Base-by-base conservation (phyloP, 2,113 vertebrate species). In the Hippocampus comes region DNA sequence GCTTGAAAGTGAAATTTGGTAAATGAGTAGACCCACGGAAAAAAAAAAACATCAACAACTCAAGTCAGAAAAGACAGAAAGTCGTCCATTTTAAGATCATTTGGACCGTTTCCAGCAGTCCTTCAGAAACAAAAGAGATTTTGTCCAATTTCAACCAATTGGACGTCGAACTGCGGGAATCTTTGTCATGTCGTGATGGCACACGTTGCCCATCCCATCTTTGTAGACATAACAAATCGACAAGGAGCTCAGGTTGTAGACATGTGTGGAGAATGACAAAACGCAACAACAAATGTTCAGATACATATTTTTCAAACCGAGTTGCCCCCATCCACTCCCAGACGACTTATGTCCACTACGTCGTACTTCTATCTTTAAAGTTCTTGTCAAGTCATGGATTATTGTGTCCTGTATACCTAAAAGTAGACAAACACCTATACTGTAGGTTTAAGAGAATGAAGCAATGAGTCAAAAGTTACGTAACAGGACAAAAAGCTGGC, bases 141-240 rank as follows among this genome's bases (percentile, higher is more conserved):
- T 49, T 17, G 15, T 51, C 48, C 9, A 21, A 10, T 53, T 53
- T 55, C 51, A 55, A 55, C 21, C 51, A n/a, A n/a, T 12, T n/a
- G 48, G 15, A 17, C 1, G 48, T 55, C 21, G 12, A 55, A n/a
- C 2, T 9, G 20, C 10, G 51, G 12, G 8, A 2, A n/a, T 55
- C 10, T 55, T n/a, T 21, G 18, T 2, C 43, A 46, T 46, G 43
- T 46, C 43, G 43, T 14, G 10, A 14, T 4, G 43, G 43, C 12
- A 18, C 17, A 56, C 9, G 53, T 56, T 56, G 53, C 73, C 5
- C 3, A 30, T 72, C 71, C 56, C 59, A 23, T 23, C 9, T 56
- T 38, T 56, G 53, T 23, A 87, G 88, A 88, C 85, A 88, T 81
- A 90, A 82, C 84, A 87, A 83, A 83, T 75, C 81, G 80, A 83